These are phyloP conservation scores for Aricia artaxerxes DNA, from an alignment of 2,888 invertebrate species.

Conservation along the genomic window DNA sequence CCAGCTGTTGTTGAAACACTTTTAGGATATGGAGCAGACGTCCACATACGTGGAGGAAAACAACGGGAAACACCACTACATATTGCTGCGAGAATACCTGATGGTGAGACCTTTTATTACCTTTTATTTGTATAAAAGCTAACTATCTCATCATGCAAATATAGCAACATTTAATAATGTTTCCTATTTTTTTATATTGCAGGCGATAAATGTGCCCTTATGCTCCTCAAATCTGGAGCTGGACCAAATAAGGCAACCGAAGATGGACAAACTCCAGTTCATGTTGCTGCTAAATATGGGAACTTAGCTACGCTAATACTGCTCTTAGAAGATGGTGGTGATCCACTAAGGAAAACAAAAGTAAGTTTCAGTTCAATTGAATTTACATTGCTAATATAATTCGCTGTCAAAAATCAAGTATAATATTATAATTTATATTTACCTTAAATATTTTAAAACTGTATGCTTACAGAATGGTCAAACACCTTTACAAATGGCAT, in stretches of 20 bases:
- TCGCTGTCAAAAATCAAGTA: no score
- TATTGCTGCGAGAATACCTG: constrained; percentile 96
- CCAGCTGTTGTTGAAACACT: constrained; percentile 97
- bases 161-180: not conserved
- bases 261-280: constrained; percentile 98
- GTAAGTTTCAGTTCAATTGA: constrained; percentile 65
- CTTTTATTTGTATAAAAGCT: not conserved
- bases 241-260: constrained; percentile 97
- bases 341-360: constrained; percentile 94
- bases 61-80: constrained; percentile 97
- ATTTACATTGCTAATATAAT: constrained; percentile 5
- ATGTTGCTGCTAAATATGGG: constrained; percentile 96
- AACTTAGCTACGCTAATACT: constrained; percentile 92
- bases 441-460: not conserved
- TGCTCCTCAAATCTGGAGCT: constrained; percentile 98
- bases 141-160: no score
- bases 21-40: constrained; percentile 97
- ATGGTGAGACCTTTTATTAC: constrained; percentile 53
- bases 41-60: constrained; percentile 95
- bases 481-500: constrained; percentile 97
- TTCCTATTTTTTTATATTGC: not conserved
- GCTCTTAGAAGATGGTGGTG: constrained; percentile 95
- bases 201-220: constrained; percentile 90
- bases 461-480: constrained; percentile 87
- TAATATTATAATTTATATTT: no score